These are phyloP conservation scores for Drosophila parvula DNA, from an alignment of 1,140 invertebrate species.

Conservation along the genomic window DNA sequence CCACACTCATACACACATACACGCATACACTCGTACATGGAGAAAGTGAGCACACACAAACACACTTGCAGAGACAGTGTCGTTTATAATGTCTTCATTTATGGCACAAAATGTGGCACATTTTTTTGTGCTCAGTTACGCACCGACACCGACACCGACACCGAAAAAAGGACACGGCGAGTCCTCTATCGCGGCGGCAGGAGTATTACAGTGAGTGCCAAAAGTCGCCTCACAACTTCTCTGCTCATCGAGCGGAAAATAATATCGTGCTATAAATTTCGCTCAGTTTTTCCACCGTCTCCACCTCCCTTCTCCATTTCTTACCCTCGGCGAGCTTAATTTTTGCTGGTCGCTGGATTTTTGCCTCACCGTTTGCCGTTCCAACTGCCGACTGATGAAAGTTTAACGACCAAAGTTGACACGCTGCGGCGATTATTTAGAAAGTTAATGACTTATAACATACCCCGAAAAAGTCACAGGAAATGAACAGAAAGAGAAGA, in stretches of 20 bases:
- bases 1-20: slow-evolving; percentile 48
- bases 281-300: slow-evolving; percentile 59
- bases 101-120: slow-evolving; percentile 73
- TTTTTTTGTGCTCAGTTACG: slow-evolving; percentile 79
- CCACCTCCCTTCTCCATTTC: too few relatives aligned
- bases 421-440: slow-evolving; percentile 82
- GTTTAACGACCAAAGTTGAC: slow-evolving; percentile 83
- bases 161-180: slow-evolving; percentile 64
- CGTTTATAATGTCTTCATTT: slow-evolving; percentile 81
- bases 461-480: slow-evolving; percentile 50
- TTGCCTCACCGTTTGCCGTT: slow-evolving; percentile 43
- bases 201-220: slow-evolving; percentile 54
- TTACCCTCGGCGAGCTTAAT: slow-evolving; percentile 30
- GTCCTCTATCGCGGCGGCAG: slow-evolving; percentile 19
- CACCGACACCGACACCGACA: slow-evolving; percentile 62
- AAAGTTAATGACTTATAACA: slow-evolving; percentile 83
- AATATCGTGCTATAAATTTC: slow-evolving; percentile 82
- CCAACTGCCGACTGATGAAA: slow-evolving; percentile 68
- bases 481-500: slow-evolving; percentile 37
- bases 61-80: slow-evolving; percentile 29
- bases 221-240: slow-evolving; percentile 80
- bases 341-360: slow-evolving; percentile 45
- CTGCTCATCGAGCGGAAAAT: slow-evolving; percentile 82
- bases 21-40: slow-evolving; percentile 34
- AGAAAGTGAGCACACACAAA: slow-evolving; percentile 20